Conservation (phyloP, 2,113 vertebrate species). For the Tupaia chinensis region DNA sequence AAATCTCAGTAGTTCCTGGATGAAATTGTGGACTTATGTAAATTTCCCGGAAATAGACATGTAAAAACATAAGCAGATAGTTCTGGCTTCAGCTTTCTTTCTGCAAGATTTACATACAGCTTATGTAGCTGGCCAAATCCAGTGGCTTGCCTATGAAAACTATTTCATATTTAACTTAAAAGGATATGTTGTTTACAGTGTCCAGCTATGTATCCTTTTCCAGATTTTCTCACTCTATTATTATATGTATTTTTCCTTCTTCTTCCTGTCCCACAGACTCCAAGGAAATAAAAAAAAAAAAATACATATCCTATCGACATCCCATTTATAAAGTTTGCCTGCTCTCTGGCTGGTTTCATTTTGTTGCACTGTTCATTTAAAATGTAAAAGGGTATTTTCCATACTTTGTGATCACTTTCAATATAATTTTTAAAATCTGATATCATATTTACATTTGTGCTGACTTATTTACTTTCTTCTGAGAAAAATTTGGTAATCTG, state of each 20-base stretch:
- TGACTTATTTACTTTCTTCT: not conserved
- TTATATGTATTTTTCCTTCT: not conserved
- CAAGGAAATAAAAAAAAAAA: not conserved
- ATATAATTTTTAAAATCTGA: not conserved
- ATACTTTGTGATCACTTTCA: not conserved
- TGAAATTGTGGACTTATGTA: not conserved
- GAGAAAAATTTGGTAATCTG: not conserved
- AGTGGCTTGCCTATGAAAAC: accelerated
- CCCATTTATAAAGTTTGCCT: not conserved
- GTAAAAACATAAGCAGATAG: not conserved
- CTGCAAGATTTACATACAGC: not conserved
- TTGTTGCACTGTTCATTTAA: not conserved
- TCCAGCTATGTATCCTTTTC: not conserved
- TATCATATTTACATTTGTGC: not conserved
- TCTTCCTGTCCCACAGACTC: not conserved
- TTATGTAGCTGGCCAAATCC: accelerated
- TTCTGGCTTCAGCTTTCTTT: not conserved
- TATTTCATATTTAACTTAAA: too few species aligned
- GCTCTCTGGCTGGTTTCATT: not conserved
- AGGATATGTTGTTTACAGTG: not conserved
- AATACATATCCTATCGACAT: not conserved
- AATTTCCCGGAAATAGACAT: not conserved
- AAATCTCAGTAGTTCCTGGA: not conserved
- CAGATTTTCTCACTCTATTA: not conserved
- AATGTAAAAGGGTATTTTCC: not conserved